Base-by-base conservation (phyloP, 2,888 invertebrate species). In the Formica aserva region DNA sequence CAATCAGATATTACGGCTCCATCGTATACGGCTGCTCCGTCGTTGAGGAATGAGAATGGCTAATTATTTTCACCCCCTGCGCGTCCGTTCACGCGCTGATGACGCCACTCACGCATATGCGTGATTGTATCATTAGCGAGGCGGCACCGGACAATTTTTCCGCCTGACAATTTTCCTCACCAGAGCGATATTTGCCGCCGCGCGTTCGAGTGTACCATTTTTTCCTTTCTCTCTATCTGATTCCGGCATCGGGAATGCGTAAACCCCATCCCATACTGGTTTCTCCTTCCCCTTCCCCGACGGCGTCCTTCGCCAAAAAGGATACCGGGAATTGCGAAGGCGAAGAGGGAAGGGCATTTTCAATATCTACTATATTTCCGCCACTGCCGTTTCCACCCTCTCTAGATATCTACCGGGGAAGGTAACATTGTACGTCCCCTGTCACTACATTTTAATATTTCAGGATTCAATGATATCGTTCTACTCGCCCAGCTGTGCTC, bases 361-460 rank as follows among this genome's bases (percentile, higher is more conserved):
- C 93, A 92, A 93, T 93, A 93, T 93, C 92, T 91, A 87, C 89
- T 91, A 90, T 92, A 93, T 91, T 92, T 92, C 92, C 93, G 92
- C 85, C 84, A 86, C 84, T 87, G 88, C 80, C 89, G 89, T 88
- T 88, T 90, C 89, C 87, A 86, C 82, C 89, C 88, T 86, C 88
- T 83, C 88, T 83, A 80, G 89, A 78, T 85, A 86, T 85, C 88
- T 86, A 82, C 86, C 85, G 80, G 85, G 85, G 83, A 8, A 52
- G 85, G 87, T 90, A 91, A 91, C 90, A 89, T 91, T 91, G 89
- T 91, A 89, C 88, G 88, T 87, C 85, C 84, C 84, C 87, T 88
- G 87, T 89, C 88, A 85, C 90, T 88, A 90, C 89, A 91, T 90
- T 92, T 92, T 92, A 92, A 92, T 92, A 92, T 90, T 92, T 89